phyloP scores from a whole-genome alignment of 2,888 invertebrate genomes.

The Stenurella melanura region DNA sequence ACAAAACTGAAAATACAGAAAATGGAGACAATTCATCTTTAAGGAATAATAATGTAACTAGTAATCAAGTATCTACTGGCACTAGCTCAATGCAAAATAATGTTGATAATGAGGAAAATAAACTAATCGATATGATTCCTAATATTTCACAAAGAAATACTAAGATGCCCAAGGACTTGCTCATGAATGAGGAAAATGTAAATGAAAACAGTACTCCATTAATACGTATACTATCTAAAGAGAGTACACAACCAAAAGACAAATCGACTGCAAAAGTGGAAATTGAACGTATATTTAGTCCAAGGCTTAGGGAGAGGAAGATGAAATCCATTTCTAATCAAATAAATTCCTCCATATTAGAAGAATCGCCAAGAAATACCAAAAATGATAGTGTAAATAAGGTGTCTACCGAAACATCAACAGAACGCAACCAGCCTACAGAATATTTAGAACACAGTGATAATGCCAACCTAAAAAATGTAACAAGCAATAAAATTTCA shows the following conservation, averaged over 20 bases:
- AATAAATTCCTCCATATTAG: conserved; percentile 2
- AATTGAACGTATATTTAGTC: not conserved
- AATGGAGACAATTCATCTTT: not conserved
- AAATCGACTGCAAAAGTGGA: not conserved
- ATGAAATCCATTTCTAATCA: not conserved
- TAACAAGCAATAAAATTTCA: not conserved
- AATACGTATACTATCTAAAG: not conserved
- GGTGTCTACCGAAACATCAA: not conserved
- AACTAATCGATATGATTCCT: not conserved
- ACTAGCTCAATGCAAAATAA: not conserved
- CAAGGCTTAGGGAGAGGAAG: not conserved
- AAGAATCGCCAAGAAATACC: not conserved
- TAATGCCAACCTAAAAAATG: not conserved
- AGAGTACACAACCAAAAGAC: not conserved
- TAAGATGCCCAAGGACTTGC: not conserved
- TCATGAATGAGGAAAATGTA: not conserved
- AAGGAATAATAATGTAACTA: not conserved
- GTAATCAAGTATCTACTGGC: not conserved
- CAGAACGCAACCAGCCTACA: not conserved
- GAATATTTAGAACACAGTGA: not conserved
- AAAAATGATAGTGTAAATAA: not conserved
- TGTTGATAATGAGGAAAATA: not conserved
- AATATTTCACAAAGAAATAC: not conserved
- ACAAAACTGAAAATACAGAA: not conserved
- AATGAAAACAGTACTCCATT: not conserved